A percentile compares a stretch with the other conserved stretches of the same genome.
Evolutionary conservation across 1,140 invertebrate species (phyloP).

Genomic region (Zaprionus ornatus): DNA sequence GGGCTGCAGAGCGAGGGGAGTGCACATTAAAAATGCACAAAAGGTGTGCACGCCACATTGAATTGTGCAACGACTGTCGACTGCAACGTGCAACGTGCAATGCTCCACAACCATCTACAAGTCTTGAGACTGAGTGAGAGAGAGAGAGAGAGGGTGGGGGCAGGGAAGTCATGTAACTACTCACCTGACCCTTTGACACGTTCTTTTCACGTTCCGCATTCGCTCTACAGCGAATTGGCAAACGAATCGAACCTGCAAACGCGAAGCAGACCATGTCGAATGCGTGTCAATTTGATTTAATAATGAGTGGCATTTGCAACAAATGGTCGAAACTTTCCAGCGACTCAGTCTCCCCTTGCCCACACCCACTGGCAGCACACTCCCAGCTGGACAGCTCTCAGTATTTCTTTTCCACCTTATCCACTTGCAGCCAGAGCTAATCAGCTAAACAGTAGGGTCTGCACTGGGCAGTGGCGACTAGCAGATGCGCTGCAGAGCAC

Average conservation of each 20-base stretch:
- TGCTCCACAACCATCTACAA: not conserved
- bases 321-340: slow-evolving; percentile 22
- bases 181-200: slow-evolving; percentile 15
- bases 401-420: not conserved
- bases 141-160: not conserved
- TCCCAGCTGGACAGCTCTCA: not conserved
- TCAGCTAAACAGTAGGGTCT: not conserved
- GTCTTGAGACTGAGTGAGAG: not conserved
- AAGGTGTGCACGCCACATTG: slow-evolving; percentile 29
- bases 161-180: not conserved
- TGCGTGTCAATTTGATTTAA: slow-evolving; percentile 74
- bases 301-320: slow-evolving; percentile 61
- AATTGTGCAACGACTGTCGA: slow-evolving; percentile 12
- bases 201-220: slow-evolving; percentile 22
- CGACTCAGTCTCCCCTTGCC: not conserved
- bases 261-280: slow-evolving; percentile 18
- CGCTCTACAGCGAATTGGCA: slow-evolving; percentile 34
- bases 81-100: slow-evolving; percentile 24
- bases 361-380: too few species aligned
- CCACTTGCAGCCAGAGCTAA: not conserved
- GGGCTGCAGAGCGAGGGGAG: not conserved
- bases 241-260: slow-evolving; percentile 25
- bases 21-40: slow-evolving; percentile 41
- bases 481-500: not conserved
- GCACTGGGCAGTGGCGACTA: not conserved